These are phyloP conservation scores for Ammodytes dubius DNA, from an alignment of 2,113 vertebrate species.

Conservation along the genomic window DNA sequence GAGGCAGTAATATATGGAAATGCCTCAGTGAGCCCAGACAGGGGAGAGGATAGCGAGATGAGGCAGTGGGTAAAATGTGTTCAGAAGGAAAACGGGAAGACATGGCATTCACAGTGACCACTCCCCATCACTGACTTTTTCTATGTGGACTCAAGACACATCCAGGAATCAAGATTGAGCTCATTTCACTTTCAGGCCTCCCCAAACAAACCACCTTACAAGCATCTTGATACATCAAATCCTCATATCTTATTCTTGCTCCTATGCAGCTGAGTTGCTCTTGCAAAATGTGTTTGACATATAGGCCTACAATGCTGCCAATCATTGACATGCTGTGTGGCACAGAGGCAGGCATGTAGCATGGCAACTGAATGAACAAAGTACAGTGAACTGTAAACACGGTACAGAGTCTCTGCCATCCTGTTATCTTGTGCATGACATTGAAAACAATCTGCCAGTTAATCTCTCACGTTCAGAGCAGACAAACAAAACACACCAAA, in stretches of 20 bases:
- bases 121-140: conserved; percentile 25
- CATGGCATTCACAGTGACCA: conserved; percentile 43
- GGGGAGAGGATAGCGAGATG: conserved; percentile 27
- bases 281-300: conserved; percentile 38
- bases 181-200: conserved; percentile 49
- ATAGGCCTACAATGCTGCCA: conserved; percentile 41
- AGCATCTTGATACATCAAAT: conserved; percentile 56
- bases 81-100: conserved; percentile 45
- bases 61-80: conserved; percentile 27
- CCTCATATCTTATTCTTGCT: conserved; percentile 43
- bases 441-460: conserved; percentile 68
- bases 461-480: conserved; percentile 50
- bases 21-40: conserved; percentile 60
- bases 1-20: conserved; percentile 84
- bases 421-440: conserved; percentile 67
- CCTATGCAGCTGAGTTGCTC: conserved; percentile 28
- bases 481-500: conserved; percentile 28
- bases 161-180: conserved; percentile 23
- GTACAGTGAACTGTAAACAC: conserved; percentile 34
- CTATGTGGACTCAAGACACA: conserved; percentile 46
- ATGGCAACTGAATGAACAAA: conserved; percentile 35
- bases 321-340: conserved; percentile 26
- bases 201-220: conserved; percentile 55
- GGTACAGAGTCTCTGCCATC: conserved; percentile 28
- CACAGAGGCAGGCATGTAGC: conserved; percentile 13